A percentile compares a stretch with the other conserved stretches of the same genome.
phyloP scores from a whole-genome alignment of 2,113 vertebrate species.

The Todiramphus saurophagus region DNA sequence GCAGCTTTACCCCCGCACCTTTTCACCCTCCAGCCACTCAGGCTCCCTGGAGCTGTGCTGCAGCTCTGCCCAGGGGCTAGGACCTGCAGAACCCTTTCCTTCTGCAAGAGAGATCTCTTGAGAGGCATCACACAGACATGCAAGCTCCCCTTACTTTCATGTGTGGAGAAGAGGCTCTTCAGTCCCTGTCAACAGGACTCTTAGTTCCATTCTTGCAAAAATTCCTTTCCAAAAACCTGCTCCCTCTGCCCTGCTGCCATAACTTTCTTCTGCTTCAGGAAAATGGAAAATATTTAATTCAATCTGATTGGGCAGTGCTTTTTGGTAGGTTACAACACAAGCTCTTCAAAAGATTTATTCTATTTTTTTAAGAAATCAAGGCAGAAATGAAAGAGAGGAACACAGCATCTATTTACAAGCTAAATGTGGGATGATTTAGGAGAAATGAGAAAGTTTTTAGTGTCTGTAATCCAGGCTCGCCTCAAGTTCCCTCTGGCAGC shows the following conservation, averaged over 20 bases:
- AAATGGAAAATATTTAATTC: background rate
- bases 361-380: background rate
- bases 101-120: background rate
- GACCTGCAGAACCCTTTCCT: background rate
- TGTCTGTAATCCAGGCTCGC: background rate
- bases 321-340: background rate
- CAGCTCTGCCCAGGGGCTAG: background rate
- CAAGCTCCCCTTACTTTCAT: fast-evolving
- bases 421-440: background rate
- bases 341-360: background rate
- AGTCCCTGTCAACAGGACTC: background rate
- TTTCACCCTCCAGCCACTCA: fast-evolving
- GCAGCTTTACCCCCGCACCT: background rate
- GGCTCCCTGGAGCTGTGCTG: background rate
- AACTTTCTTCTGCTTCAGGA: background rate
- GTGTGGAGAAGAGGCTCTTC: background rate
- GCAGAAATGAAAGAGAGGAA: background rate
- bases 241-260: background rate
- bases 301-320: background rate
- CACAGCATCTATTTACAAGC: fast-evolving
- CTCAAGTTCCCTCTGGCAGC: background rate
- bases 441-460: background rate
- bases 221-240: background rate
- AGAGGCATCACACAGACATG: background rate
- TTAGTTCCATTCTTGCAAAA: background rate